A percentile compares a stretch with the other conserved stretches of the same genome.
Evolutionary conservation across 2,113 vertebrate species (phyloP).

Genomic region (Chaetura pelagica): DNA sequence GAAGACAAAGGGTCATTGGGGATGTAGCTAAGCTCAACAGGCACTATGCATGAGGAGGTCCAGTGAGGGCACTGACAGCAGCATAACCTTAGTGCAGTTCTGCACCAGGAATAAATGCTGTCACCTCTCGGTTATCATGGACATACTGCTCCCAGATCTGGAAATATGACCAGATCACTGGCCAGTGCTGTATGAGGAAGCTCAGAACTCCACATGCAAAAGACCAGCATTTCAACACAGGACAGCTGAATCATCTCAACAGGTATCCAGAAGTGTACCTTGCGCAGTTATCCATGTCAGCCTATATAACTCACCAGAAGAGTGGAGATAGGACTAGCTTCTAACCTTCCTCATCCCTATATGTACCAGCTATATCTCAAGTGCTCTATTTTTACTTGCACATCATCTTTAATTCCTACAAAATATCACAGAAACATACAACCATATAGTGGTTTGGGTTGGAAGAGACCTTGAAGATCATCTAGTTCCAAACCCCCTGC

Average conservation of each 20-base stretch:
- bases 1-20: not conserved
- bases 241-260: not conserved
- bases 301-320: not conserved
- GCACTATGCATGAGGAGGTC: not conserved
- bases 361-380: not conserved
- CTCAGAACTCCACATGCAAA: not conserved
- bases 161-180: not conserved
- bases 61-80: not conserved
- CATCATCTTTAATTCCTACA: not conserved
- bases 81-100: not conserved
- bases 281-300: not conserved
- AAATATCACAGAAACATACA: not conserved
- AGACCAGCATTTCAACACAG: not conserved
- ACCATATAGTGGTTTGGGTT: no score
- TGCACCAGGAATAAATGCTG: not conserved
- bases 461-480: no score
- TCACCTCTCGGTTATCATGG: accelerated
- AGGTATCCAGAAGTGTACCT: not conserved
- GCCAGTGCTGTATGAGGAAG: not conserved
- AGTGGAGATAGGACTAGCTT: not conserved
- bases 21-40: not conserved
- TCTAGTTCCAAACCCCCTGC: no score
- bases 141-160: not conserved
- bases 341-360: not conserved
- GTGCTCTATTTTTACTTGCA: not conserved